Percentiles rank a stretch among this genome's conserved stretches.
Conservation (phyloP, 1,140 invertebrate genomes). For the Marisa cornuarietis region DNA sequence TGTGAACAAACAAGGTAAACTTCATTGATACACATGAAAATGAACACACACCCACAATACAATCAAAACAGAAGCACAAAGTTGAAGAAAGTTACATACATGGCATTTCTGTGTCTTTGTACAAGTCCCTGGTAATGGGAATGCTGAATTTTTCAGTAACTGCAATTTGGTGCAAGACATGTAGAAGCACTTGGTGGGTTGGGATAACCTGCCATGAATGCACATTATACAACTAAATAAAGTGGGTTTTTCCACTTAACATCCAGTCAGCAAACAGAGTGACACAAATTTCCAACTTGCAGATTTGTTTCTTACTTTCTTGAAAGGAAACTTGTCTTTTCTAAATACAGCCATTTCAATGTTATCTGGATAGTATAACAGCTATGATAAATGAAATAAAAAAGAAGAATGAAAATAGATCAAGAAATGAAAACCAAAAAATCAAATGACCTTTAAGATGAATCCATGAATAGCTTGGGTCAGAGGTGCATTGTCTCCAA, state of each 20-base stretch:
- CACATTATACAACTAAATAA: not conserved
- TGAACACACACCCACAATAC: no score
- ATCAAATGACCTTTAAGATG: constrained; percentile 13
- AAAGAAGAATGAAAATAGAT: not conserved
- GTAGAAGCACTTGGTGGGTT: constrained; percentile 11
- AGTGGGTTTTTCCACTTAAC: no score
- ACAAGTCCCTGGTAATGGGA: constrained; percentile 1
- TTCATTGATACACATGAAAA: no score
- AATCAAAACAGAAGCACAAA: no score
- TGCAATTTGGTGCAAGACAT: constrained; percentile 10
- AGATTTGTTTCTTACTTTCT: no score
- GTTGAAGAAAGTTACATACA: not conserved
- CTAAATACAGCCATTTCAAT: no score
- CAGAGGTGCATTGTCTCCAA: constrained; percentile 6
- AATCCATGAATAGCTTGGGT: constrained; percentile 12
- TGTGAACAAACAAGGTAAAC: no score
- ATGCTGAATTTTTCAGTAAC: not conserved
- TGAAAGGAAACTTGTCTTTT: no score
- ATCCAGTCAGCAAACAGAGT: no score
- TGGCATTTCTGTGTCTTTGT: constrained; percentile 2
- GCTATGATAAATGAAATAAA: not conserved
- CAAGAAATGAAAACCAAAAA: not conserved
- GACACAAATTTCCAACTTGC: no score
- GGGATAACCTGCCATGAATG: not conserved
- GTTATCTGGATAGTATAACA: no score